Evolutionary conservation across 2,888 invertebrate species (phyloP), one percentile per base, ranked within the genome.

Genomic region (Meteorus cinctellus): DNA sequence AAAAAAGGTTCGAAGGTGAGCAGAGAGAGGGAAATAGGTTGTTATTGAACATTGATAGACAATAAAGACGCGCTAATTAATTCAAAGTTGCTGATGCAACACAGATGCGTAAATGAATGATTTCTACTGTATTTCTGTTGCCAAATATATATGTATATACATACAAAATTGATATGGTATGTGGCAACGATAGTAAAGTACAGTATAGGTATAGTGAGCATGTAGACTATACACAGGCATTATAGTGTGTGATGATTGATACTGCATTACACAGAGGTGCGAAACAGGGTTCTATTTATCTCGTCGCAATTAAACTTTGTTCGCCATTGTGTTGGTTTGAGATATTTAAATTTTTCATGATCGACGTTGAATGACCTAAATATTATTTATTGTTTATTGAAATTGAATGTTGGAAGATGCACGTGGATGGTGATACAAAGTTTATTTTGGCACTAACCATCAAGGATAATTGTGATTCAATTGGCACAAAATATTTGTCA

Each of bases 361-460:
- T n/a, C 19, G n/a, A 2, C 48, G 48, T 48, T 16, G 48, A n/a
- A 48, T n/a, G 19, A 55, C 8, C n/a, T n/a, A 19, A 19, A 19
- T 19, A 55, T 6, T 19, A 19, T 8, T 6, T 1, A 55, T 19
- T 55, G 19, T 19, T 55, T 2, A 48, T n/a, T 55, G n/a, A n/a
- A 19, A 55, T n/a, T 19, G 19, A 19, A 55, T 19, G 4, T 55
- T 29, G 16, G 12, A 34, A 31, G 19, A 65, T 34, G 34, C 65
- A 65, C 65, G 65, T 65, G 65, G 34, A 65, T 41, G 36, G 19
- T 36, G 65, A 65, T 36, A 65, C 41, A 65, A 65, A 63, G 19
- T 36, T 34, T 16, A 36, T 65, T 36, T 36, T 36, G 41, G 19
- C 41, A 65, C 19, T 41, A 65, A 65, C 36, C 65, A 65, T 65